phyloP scores from a whole-genome alignment of 2,888 invertebrate genomes.

The Steinernema scapterisci region DNA sequence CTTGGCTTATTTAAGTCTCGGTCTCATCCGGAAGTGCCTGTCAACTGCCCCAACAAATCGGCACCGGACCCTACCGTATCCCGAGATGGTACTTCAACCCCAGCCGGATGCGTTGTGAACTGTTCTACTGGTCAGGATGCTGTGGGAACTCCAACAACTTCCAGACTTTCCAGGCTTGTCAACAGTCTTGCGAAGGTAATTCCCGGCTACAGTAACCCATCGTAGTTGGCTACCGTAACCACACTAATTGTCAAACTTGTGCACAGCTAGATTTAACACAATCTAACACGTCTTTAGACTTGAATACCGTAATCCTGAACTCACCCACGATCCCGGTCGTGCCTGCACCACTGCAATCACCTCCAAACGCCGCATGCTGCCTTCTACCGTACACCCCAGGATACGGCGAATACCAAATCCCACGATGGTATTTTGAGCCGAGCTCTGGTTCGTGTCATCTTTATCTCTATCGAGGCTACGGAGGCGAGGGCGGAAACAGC shows the following conservation, averaged over 20 bases:
- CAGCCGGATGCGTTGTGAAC: conserved; percentile 63
- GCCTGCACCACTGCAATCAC: conserved; percentile 27
- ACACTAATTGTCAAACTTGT: not conserved
- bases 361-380: conserved; percentile 41
- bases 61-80: conserved; percentile 67
- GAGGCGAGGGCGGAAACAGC: conserved; percentile 36
- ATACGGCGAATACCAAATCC: conserved; percentile 27
- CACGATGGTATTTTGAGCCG: conserved; percentile 43
- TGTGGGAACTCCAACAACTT: conserved; percentile 67
- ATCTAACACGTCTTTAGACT: conserved; percentile 11
- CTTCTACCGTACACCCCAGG: conserved; percentile 34
- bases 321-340: too few species aligned
- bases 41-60: conserved; percentile 65
- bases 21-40: conserved; percentile 43
- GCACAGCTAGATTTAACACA: not conserved
- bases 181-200: conserved; percentile 65
- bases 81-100: conserved; percentile 68
- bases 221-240: conserved; percentile 32
- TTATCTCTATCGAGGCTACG: conserved; percentile 40
- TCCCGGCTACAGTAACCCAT: conserved; percentile 18
- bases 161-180: conserved; percentile 65
- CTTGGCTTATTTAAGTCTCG: not conserved
- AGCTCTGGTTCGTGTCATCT: conserved; percentile 36
- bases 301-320: not conserved
- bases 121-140: conserved; percentile 68